These are phyloP conservation scores for Paraplagusia blochii DNA, from an alignment of 2,113 vertebrate genomes.

Conservation along the genomic window DNA sequence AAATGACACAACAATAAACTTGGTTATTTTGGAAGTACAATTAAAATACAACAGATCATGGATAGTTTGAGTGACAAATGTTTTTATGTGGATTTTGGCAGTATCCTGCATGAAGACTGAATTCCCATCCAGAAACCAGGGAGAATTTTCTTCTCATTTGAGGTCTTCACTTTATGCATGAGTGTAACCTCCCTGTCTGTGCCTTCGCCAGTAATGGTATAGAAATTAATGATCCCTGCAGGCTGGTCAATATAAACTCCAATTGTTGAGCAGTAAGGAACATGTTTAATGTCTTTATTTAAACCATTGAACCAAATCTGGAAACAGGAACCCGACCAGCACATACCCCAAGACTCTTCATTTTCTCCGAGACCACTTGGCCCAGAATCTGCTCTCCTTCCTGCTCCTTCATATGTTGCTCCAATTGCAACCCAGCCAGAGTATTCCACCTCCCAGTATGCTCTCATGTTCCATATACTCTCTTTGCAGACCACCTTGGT, in stretches of 20 bases:
- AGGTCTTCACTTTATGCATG: conserved; percentile 35
- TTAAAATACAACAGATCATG: no score
- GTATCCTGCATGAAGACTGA: conserved; percentile 47
- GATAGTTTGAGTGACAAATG: no score
- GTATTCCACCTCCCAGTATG: conserved; percentile 60
- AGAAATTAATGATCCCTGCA: conserved; percentile 48
- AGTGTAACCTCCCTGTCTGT: conserved; percentile 36
- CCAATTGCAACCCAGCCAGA: conserved; percentile 57
- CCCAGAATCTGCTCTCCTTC: conserved; percentile 38
- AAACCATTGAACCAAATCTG: conserved; percentile 56
- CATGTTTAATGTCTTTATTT: conserved; percentile 18
- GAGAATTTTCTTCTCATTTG: conserved; percentile 39
- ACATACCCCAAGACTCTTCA: conserved; percentile 61
- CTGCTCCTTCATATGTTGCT: conserved; percentile 42
- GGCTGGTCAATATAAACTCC: conserved; percentile 66
- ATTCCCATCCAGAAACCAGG: conserved; percentile 64
- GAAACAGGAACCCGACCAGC: conserved; percentile 53
- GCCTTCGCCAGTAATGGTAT: conserved; percentile 26
- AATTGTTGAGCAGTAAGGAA: conserved; percentile 33
- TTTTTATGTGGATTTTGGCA: conserved; percentile 41
- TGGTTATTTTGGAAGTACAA: no score
- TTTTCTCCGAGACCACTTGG: conserved; percentile 61
- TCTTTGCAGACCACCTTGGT: conserved; percentile 61
- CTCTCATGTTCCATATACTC: conserved; percentile 44
- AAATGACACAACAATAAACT: no score